These are phyloP conservation scores for Poeciliopsis retropinna DNA, from an alignment of 2,113 vertebrate genomes.

Conservation along the genomic window DNA sequence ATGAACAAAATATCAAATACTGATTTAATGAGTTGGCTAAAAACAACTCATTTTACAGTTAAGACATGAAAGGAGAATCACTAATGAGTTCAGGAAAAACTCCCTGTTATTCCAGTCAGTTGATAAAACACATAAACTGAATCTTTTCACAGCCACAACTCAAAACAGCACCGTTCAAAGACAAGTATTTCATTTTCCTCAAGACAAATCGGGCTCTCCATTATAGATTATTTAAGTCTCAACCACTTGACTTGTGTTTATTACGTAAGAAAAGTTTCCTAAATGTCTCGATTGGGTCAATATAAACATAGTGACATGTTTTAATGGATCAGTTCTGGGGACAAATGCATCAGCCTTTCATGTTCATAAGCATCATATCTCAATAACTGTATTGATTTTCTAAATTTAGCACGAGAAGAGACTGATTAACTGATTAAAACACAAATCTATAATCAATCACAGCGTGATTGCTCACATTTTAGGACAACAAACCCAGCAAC, in stretches of 20 bases:
- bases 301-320: no score
- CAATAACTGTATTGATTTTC: not conserved
- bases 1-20: conserved; percentile 14
- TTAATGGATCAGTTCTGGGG: not conserved
- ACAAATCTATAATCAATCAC: no score
- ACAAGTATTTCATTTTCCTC: not conserved
- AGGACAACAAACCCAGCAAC: no score
- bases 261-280: not conserved
- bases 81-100: not conserved
- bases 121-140: conserved; percentile 2
- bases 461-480: no score
- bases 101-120: not conserved
- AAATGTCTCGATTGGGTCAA: not conserved
- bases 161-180: not conserved
- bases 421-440: no score
- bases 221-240: not conserved
- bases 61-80: not conserved
- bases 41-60: conserved; percentile 6
- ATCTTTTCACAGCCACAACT: not conserved
- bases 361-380: not conserved
- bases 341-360: not conserved
- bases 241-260: not conserved
- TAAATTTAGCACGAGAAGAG: not conserved
- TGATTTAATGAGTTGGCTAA: not conserved
- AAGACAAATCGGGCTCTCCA: not conserved